phyloP scores from a whole-genome alignment of 30 jellyfish, hydroid and myxozoan species.

The Turritopsis rubra region DNA sequence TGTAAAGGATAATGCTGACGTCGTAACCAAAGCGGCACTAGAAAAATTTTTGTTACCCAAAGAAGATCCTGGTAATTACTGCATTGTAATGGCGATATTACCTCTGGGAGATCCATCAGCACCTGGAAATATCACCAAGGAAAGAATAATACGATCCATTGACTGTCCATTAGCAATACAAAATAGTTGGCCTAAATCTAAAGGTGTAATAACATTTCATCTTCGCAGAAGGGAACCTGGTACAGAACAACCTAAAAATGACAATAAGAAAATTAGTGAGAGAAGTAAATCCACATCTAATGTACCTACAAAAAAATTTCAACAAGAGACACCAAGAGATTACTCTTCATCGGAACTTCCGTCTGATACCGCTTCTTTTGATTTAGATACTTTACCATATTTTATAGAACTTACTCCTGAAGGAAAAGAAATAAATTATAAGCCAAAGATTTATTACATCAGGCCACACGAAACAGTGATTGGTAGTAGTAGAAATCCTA shows the following conservation, averaged over 20 bases:
- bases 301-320: constrained; percentile 19
- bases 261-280: constrained; percentile 37
- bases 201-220: constrained; percentile 87
- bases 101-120: constrained; percentile 85
- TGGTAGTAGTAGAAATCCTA: constrained; percentile 66
- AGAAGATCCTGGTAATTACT: constrained; percentile 72
- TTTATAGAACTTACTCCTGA: constrained; percentile 67
- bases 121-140: constrained; percentile 60
- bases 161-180: constrained; percentile 96
- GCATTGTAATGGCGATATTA: constrained; percentile 90
- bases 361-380: constrained; percentile 24
- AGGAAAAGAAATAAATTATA: constrained; percentile 38
- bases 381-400: constrained; percentile 48
- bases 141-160: constrained; percentile 57
- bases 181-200: constrained; percentile 93
- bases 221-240: constrained; percentile 54
- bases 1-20: constrained; percentile 64
- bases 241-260: constrained; percentile 36
- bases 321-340: constrained; percentile 27
- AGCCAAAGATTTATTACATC: constrained; percentile 57
- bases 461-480: constrained; percentile 64
- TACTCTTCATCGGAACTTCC: constrained; percentile 14
- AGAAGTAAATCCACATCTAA: constrained; percentile 25
- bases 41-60: constrained; percentile 82
- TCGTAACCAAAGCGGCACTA: constrained; percentile 80